phyloP scores from a whole-genome alignment of 2,797 vertebrate species.

The Sebastes hubbsi region DNA sequence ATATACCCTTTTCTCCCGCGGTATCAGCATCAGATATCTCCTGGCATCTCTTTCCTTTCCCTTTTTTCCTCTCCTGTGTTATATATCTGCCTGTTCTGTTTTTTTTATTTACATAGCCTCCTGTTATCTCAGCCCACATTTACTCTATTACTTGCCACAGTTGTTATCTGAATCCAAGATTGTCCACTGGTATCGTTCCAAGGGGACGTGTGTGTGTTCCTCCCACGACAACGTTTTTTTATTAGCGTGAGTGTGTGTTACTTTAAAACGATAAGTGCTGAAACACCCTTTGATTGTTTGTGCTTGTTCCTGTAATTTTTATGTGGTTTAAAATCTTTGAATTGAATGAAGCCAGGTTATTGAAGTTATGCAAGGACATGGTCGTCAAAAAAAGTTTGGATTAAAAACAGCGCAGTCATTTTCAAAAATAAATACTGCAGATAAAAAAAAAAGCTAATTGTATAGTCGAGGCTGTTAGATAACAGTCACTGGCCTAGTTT shows the following conservation, averaged over 20 bases:
- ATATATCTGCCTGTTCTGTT: slow-evolving; percentile 39
- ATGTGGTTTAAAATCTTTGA: not conserved
- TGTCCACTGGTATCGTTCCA: slow-evolving; percentile 38
- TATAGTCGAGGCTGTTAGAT: slow-evolving; percentile 18
- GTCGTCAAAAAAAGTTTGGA: not conserved
- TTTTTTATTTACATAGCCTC: slow-evolving; percentile 57
- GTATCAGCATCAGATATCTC: slow-evolving; percentile 44
- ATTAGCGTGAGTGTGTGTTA: slow-evolving; percentile 27
- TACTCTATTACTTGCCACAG: slow-evolving; percentile 44
- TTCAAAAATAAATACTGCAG: not conserved
- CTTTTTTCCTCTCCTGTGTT: slow-evolving; percentile 33
- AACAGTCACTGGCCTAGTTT: slow-evolving; percentile 52
- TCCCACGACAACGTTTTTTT: not conserved
- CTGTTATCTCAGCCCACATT: slow-evolving; percentile 52
- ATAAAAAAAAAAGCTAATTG: slow-evolving; percentile 3
- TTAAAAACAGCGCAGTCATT: not conserved
- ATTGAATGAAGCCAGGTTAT: not conserved
- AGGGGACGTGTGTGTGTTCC: slow-evolving; percentile 12
- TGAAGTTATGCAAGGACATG: not conserved
- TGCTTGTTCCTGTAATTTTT: not conserved
- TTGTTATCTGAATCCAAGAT: slow-evolving; percentile 58
- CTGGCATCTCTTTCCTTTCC: slow-evolving; percentile 35
- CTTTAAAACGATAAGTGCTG: slow-evolving; percentile 8
- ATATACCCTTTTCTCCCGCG: slow-evolving; percentile 7
- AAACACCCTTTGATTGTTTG: slow-evolving; percentile 23